phyloP scores from a whole-genome alignment of 2,113 vertebrate species.

The Corythaeola cristata region DNA sequence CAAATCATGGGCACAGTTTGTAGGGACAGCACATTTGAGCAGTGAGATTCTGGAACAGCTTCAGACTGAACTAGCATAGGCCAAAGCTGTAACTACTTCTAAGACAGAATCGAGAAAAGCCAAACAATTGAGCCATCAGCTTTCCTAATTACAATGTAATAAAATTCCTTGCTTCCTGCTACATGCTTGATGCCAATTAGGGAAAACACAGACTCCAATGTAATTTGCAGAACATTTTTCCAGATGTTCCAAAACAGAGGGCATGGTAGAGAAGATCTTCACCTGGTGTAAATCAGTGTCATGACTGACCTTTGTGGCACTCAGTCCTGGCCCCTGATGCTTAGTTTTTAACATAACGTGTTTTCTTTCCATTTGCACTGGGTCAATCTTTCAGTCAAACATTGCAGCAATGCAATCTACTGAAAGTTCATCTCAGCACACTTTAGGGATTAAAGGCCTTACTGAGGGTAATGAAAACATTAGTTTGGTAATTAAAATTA shows the following conservation, averaged over 20 bases:
- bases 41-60: background rate
- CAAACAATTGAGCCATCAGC: background rate
- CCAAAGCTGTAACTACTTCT: background rate
- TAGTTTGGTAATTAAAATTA: conserved; percentile 65
- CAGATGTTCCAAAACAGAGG: background rate
- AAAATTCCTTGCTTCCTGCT: background rate
- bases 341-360: background rate
- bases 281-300: background rate
- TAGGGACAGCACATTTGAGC: background rate
- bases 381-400: background rate
- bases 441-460: conserved; percentile 32
- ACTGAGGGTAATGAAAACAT: conserved; percentile 15
- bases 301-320: background rate
- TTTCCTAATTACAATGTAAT: background rate
- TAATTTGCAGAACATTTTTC: background rate
- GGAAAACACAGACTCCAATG: background rate
- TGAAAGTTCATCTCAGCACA: background rate
- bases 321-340: background rate
- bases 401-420: background rate
- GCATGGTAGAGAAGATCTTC: background rate
- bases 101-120: background rate
- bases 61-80: background rate
- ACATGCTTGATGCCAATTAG: background rate
- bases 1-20: background rate
- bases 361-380: background rate